These are phyloP conservation scores for Pogonomyrmex californicus DNA, from an alignment of 1,140 invertebrate genomes.

Conservation along the genomic window DNA sequence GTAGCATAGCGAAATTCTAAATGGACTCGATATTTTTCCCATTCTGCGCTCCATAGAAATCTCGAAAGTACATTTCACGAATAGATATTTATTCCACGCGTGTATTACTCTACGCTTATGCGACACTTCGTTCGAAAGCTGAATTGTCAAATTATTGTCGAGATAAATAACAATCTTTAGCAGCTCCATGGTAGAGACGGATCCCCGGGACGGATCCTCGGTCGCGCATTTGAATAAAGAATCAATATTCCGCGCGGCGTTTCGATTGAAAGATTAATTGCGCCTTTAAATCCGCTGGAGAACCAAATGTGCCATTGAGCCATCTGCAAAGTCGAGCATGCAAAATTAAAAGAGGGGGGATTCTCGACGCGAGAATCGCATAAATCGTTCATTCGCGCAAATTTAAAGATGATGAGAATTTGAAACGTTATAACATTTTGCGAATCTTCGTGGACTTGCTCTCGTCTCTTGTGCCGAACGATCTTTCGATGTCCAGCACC, in stretches of 20 bases:
- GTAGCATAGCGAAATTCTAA: conserved; percentile 41
- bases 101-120: conserved; percentile 29
- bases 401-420: neutral
- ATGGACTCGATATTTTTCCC: conserved; percentile 50
- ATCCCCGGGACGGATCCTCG: neutral
- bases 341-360: neutral
- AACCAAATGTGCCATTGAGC: neutral
- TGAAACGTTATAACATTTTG: neutral
- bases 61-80: conserved; percentile 45
- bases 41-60: conserved; percentile 54
- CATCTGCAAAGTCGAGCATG: neutral
- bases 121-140: conserved; percentile 17
- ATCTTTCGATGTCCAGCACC: neutral
- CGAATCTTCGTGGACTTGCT: neutral
- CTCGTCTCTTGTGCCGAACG: neutral
- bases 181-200: neutral
- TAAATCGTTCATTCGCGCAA: neutral
- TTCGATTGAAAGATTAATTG: conserved; percentile 16
- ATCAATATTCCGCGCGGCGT: neutral
- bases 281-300: conserved; percentile 25
- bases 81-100: conserved; percentile 44
- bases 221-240: conserved; percentile 18
- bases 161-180: neutral
- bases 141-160: conserved; percentile 44
- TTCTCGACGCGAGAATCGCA: neutral